phyloP scores from a whole-genome alignment of 2,888 invertebrate genomes.

The Clistopyga incitator region DNA sequence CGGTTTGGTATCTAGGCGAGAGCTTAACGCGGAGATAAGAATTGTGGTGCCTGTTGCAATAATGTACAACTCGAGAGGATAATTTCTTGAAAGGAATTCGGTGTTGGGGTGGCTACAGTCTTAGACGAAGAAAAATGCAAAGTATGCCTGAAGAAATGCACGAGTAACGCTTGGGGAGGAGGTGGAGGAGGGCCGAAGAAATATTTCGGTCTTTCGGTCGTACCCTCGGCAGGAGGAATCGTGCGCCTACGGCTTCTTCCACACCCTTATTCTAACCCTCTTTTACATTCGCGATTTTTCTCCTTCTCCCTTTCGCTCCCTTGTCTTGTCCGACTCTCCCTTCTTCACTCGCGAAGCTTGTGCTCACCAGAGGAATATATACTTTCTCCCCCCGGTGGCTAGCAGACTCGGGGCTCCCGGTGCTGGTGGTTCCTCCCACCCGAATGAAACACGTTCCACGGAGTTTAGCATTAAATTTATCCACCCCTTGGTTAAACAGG shows the following conservation, averaged over 20 bases:
- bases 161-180: constrained; percentile 69
- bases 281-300: constrained; percentile 69
- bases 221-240: constrained; percentile 46
- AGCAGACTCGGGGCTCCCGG: constrained; percentile 52
- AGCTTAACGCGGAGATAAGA: constrained; percentile 47
- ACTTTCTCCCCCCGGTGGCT: constrained; percentile 59
- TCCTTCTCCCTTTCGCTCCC: constrained; percentile 65
- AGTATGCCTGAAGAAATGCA: constrained; percentile 69
- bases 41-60: constrained; percentile 60
- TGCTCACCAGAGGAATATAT: constrained; percentile 50
- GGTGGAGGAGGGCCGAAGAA: constrained; percentile 63
- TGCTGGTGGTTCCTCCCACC: constrained; percentile 70
- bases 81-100: constrained; percentile 69
- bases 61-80: constrained; percentile 63
- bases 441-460: constrained; percentile 87
- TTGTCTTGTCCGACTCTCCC: constrained; percentile 49
- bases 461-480: constrained; percentile 85
- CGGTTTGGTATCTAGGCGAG: constrained; percentile 62
- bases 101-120: constrained; percentile 60
- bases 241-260: constrained; percentile 67
- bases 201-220: constrained; percentile 62
- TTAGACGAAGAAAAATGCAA: constrained; percentile 66
- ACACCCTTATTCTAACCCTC: constrained; percentile 72
- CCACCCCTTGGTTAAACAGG: constrained; percentile 82
- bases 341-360: constrained; percentile 17